These are phyloP conservation scores for Mystacides longicornis DNA, from an alignment of 2,888 invertebrate species.

Conservation along the genomic window DNA sequence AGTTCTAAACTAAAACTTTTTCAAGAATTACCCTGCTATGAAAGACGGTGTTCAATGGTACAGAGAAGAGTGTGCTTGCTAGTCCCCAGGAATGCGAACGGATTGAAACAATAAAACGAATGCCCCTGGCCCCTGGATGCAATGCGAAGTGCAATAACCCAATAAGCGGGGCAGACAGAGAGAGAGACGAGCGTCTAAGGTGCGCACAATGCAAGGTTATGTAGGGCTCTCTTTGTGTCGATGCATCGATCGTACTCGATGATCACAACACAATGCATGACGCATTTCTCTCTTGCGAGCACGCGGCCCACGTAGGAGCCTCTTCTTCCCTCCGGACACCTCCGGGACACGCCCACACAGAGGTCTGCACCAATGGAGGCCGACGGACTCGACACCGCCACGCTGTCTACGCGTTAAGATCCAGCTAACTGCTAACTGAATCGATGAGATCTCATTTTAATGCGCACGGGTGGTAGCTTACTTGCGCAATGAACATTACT, in stretches of 20 bases:
- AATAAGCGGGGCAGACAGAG: no score
- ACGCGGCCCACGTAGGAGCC: background rate
- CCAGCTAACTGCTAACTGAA: slow-evolving; percentile 6
- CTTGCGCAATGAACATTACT: no score
- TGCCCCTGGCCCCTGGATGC: no score
- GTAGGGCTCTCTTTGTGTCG: no score
- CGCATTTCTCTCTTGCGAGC: slow-evolving; percentile 2
- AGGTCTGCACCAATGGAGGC: slow-evolving; percentile 8
- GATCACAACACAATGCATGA: slow-evolving; percentile 3
- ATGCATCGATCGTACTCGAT: background rate
- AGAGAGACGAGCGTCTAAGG: no score
- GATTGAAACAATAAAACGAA: no score
- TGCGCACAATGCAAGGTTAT: slow-evolving; percentile 1
- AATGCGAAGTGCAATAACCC: no score
- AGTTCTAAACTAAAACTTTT: no score
- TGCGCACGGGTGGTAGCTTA: background rate
- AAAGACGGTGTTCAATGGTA: no score
- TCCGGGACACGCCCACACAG: slow-evolving; percentile 8
- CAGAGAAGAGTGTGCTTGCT: no score
- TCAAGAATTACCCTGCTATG: no score
- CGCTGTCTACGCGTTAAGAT: slow-evolving; percentile 20
- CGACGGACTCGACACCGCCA: slow-evolving; percentile 12
- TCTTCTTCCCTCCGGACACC: slow-evolving; percentile 3
- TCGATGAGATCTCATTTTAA: slow-evolving; percentile 8
- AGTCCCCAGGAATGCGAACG: no score